phyloP scores from a whole-genome alignment of 2,797 vertebrate genomes.

The Pteropus rufus region DNA sequence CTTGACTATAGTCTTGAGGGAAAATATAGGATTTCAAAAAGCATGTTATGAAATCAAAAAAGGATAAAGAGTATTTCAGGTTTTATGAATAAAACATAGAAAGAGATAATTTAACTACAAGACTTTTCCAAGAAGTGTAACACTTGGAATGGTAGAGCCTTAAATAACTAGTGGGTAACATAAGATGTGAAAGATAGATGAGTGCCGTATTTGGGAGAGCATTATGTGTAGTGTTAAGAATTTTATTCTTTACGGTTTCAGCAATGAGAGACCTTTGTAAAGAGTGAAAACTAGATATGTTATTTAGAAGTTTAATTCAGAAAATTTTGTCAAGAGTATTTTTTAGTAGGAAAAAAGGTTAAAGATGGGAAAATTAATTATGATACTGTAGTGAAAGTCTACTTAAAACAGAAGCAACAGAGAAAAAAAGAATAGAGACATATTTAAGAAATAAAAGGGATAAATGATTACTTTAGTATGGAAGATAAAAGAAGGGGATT shows the following conservation, averaged over 20 bases:
- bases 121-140: background rate
- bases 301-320: background rate
- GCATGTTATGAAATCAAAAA: background rate
- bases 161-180: background rate
- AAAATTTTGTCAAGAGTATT: background rate
- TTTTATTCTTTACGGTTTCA: background rate
- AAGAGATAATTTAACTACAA: background rate
- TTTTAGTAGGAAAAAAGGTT: background rate
- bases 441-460: background rate
- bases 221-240: background rate
- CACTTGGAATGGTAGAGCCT: background rate
- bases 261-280: background rate
- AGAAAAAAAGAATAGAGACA: background rate
- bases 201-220: background rate
- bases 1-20: background rate
- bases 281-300: background rate
- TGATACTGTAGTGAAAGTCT: background rate
- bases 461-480: background rate
- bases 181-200: background rate
- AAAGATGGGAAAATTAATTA: background rate
- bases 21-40: background rate
- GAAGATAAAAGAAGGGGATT: background rate
- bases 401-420: background rate
- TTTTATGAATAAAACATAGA: conserved; percentile 6
- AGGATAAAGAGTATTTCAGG: background rate